Conservation (phyloP, 2,888 invertebrate species). For the Drosophila paracracens region DNA sequence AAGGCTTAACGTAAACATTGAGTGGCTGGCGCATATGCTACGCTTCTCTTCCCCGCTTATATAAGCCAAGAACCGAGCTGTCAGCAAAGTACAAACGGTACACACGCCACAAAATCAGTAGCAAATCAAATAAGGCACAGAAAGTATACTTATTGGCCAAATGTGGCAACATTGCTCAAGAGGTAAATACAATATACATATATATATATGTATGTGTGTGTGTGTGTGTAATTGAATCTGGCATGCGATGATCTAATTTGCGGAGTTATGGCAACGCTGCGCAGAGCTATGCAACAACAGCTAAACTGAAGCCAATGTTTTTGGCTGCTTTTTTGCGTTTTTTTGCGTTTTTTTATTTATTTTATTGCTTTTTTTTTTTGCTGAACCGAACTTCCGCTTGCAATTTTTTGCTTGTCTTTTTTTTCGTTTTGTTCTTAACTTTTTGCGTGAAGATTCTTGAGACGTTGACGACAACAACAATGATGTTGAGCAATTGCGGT, state of each 20-base stretch:
- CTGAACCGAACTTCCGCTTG: conserved; percentile 45
- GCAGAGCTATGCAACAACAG: neutral
- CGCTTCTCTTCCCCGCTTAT: too few species aligned
- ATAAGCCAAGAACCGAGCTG: too few species aligned
- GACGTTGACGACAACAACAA: conserved; percentile 51
- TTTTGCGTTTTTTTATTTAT: neutral
- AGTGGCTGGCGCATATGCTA: too few species aligned
- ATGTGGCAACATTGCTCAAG: neutral
- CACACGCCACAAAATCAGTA: too few species aligned
- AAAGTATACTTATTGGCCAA: neutral
- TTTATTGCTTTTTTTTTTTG: conserved; percentile 21
- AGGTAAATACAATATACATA: neutral
- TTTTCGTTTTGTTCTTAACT: neutral
- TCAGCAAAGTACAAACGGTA: too few species aligned
- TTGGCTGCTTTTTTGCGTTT: neutral
- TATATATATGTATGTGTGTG: too few species aligned
- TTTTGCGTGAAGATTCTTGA: conserved; percentile 44
- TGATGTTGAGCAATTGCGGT: conserved; percentile 35
- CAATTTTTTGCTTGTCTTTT: conserved; percentile 25
- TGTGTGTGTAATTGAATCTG: too few species aligned
- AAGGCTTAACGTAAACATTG: too few species aligned
- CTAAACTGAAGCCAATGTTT: conserved; percentile 4
- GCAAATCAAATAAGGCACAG: too few species aligned
- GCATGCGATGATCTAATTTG: neutral
- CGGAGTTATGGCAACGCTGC: conserved; percentile 17